Conservation (phyloP, 2,113 vertebrate genomes). For the Aphelocoma coerulescens region DNA sequence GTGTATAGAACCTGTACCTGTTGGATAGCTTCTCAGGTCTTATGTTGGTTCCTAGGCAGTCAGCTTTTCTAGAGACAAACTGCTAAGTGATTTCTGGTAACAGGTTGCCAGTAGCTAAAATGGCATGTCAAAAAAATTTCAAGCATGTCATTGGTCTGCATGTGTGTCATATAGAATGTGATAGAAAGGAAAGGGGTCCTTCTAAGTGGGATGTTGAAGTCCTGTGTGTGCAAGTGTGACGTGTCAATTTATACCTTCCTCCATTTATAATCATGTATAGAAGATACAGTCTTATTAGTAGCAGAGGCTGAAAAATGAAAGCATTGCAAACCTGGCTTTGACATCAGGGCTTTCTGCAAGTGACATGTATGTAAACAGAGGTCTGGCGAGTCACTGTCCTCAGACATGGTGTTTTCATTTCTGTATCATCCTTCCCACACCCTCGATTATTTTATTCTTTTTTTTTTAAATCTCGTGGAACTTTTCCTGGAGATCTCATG, state of each 20-base stretch:
- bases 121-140: rapidly evolving
- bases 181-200: background rate
- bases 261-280: rapidly evolving
- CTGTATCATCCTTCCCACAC: background rate
- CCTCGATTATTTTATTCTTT: background rate
- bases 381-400: background rate
- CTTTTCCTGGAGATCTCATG: background rate
- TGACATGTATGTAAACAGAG: background rate
- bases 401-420: background rate
- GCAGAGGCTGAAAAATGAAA: background rate
- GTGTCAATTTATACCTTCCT: background rate
- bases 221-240: background rate
- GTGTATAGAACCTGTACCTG: background rate
- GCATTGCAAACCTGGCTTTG: background rate
- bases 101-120: background rate
- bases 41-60: background rate
- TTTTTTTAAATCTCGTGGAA: background rate
- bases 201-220: background rate
- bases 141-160: background rate
- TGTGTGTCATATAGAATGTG: background rate
- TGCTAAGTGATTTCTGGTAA: background rate
- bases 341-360: background rate
- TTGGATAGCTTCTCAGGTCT: background rate
- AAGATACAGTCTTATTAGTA: background rate
- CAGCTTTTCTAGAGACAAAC: background rate